Conservation (phyloP, 2,113 vertebrate species). For the Chaenogobius annularis region DNA sequence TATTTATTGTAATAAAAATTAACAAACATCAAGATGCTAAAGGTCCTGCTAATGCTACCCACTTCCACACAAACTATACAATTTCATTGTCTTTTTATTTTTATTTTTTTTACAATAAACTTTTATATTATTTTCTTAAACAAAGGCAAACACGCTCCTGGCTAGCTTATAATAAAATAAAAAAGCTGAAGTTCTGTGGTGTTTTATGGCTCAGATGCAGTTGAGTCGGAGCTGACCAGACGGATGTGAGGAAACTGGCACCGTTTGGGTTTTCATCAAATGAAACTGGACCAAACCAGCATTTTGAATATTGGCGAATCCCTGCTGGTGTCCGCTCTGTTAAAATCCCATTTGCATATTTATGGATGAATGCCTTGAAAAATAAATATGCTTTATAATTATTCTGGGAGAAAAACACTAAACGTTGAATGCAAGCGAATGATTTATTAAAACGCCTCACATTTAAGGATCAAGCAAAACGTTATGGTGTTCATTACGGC, state of each 20-base stretch:
- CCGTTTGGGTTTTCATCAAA: slow-evolving; percentile 11
- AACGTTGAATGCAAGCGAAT: neutral
- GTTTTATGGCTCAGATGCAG: slow-evolving; percentile 80
- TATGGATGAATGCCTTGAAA: slow-evolving; percentile 26
- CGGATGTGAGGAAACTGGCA: slow-evolving; percentile 24
- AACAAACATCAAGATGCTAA: slow-evolving; percentile 59
- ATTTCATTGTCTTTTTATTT: slow-evolving; percentile 35
- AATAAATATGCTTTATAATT: neutral
- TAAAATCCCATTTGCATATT: slow-evolving; percentile 51
- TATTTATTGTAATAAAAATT: slow-evolving; percentile 41
- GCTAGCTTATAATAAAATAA: slow-evolving; percentile 48
- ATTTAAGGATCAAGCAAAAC: neutral
- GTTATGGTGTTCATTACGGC: neutral
- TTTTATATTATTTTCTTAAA: slow-evolving; percentile 50
- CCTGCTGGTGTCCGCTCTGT: slow-evolving; percentile 64
- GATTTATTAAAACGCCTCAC: neutral
- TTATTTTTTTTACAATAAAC: slow-evolving; percentile 55
- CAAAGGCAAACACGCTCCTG: slow-evolving; percentile 70
- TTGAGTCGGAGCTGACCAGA: slow-evolving; percentile 62
- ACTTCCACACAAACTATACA: slow-evolving; percentile 71
- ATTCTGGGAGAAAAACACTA: neutral
- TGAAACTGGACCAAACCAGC: slow-evolving; percentile 12
- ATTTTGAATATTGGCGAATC: slow-evolving; percentile 39
- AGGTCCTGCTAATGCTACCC: slow-evolving; percentile 72
- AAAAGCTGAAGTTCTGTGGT: slow-evolving; percentile 48